These are phyloP conservation scores for Labroides dimidiatus DNA, from an alignment of 2,797 vertebrate genomes.

Conservation along the genomic window DNA sequence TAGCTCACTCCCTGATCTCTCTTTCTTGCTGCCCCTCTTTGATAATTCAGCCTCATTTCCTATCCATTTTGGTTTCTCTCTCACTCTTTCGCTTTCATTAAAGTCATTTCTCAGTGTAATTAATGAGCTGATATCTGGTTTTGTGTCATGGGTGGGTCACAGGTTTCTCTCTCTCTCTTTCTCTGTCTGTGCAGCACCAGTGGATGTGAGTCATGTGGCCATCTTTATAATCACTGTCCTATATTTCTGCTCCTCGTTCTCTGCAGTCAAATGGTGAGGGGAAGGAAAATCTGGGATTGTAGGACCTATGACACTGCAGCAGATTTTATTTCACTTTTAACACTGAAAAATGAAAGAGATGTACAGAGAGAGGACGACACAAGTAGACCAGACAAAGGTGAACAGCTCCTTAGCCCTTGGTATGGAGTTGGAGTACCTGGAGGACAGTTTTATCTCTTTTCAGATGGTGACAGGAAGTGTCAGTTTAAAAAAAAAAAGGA, in stretches of 20 bases:
- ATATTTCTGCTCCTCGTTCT: conserved; percentile 32
- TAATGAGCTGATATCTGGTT: conserved; percentile 78
- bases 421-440: conserved; percentile 8
- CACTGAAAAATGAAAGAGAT: conserved; percentile 14
- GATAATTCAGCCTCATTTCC: conserved; percentile 59
- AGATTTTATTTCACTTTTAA: conserved; percentile 58
- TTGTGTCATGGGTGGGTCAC: conserved; percentile 69
- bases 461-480: conserved; percentile 3
- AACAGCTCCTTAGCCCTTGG: conserved; percentile 12
- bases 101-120: conserved; percentile 73
- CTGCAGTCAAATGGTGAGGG: conserved; percentile 23
- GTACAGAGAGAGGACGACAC: conserved; percentile 11
- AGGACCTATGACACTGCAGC: conserved; percentile 40
- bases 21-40: conserved; percentile 50
- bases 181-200: not conserved
- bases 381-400: conserved; percentile 3
- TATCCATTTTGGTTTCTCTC: conserved; percentile 51
- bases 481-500: not conserved
- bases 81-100: conserved; percentile 69
- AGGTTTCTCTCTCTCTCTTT: conserved; percentile 16
- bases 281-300: conserved; percentile 22
- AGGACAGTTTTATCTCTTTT: conserved; percentile 1
- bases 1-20: conserved; percentile 67
- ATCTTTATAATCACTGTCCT: conserved; percentile 35
- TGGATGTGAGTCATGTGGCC: conserved; percentile 47